Evolutionary conservation across 2,888 invertebrate species (phyloP), one percentile per base, ranked within the genome.

Genomic region (Endotricha flammealis): DNA sequence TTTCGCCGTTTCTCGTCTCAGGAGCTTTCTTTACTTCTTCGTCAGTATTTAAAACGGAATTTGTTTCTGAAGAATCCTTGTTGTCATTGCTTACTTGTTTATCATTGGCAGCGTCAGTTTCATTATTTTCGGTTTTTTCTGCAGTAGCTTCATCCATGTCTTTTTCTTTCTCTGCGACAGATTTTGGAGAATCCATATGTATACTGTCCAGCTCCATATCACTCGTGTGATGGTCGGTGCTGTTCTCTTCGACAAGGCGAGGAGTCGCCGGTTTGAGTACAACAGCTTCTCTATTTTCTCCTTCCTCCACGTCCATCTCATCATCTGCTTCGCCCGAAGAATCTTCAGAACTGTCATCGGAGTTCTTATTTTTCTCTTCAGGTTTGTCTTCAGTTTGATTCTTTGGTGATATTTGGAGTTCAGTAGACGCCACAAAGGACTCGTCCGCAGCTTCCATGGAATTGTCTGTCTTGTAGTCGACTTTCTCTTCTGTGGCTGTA

Each of bases 241-340:
- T 82, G 38, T 81, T 82, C 14, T 81, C 83, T 48, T 82, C 83
- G 0, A 76, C 46, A 1, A 58, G 68, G 16, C 60, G 55, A 1
- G 83, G 85, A 1, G 79, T 67, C 0, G 74, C 64, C 0, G 80
- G 77, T 46, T 80, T 80, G 35, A 76, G 77, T n/a, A 73, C 65
- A 35, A 76, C 65, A 36, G 73, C 79, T 22, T 63, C 66, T 35
- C 62, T 65, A 29, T 87, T 82, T 24, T 89, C 88, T 3, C 85
- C 72, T 59, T 90, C 90, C 39, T 90, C 90, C 20, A 89, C 89
- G 46, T 91, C 91, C 90, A 91, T 90, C 62, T 91, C 91, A 62
- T 91, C 90, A 53, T 91, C 90, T 13, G 91, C 90, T 60, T 91
- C 91, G 0, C 90, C 90, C 4, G 90, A 90, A 0, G 90, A 90